Base-by-base conservation (phyloP, 1,140 invertebrate genomes). In the Heliothis subflexa region DNA sequence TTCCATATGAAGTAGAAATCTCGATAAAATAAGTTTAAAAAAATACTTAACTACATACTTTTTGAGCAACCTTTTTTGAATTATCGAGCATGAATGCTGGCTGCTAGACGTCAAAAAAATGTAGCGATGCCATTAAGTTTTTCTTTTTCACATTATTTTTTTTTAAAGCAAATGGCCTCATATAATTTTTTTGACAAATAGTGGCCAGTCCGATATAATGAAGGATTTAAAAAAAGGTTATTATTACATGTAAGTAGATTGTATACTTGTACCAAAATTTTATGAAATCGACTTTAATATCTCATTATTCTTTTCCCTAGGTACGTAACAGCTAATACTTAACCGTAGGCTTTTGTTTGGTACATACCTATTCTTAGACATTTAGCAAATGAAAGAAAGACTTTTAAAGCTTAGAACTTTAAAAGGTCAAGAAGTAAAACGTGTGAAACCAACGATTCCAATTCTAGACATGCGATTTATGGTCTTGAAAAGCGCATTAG, bases 381-480 rank as follows among this genome's bases (percentile, higher is more conserved):
- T 40, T 40, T 40, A 40, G 33, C 33, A 40, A 40, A 40, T 40
- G 33, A 40, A 7, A 40, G 5, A 40, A 40, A 40, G 33, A 9
- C 33, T 40, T 40, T 40, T 40, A 62, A 62, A 62, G 14, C 25
- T 28, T 28, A 62, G 10, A 62, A 3, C 28, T 62, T 33, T 28
- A 12, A 62, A 62, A 62, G 59, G 28, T 62, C 59, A 62, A 62
- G 59, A 28, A 25, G 59, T 21, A 14, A 62, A 62, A 62, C 59
- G 59, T 62, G 59, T 62, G 59, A 28, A 33, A 62, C 13, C 12
- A n/a, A 16, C 59, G 28, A 62, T 62, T 28, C 59, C 59, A 21
- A 62, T 40, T 62, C 21, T 11, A 40, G 28, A 33, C 12, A 62
- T 13, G 28, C 59, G 28, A 14, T 62, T 62, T 62, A 28, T 28